A percentile compares a stretch with the other conserved stretches of the same genome.
These are phyloP conservation scores for Passerculus sandwichensis DNA, from an alignment of 2,797 vertebrate species.

Conservation along the genomic window DNA sequence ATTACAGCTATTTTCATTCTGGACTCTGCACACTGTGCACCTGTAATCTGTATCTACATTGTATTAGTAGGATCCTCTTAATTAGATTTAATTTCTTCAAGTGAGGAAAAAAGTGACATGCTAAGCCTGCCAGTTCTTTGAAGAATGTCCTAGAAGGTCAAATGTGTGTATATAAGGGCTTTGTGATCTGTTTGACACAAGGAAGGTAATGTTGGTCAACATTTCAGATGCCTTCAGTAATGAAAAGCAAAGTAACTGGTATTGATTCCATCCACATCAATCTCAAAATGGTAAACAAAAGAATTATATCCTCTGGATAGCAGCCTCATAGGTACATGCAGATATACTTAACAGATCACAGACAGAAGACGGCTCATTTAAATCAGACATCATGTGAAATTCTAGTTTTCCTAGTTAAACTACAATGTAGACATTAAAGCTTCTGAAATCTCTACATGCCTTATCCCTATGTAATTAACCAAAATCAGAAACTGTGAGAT, in stretches of 20 bases:
- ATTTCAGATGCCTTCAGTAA: constrained; percentile 25
- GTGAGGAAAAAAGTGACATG: background rate
- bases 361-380: background rate
- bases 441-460: background rate
- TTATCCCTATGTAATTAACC: background rate
- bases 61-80: constrained; percentile 11
- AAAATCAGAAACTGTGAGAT: background rate
- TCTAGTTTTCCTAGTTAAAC: background rate
- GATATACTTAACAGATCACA: background rate
- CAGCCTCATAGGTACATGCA: background rate
- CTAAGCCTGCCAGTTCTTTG: constrained; percentile 30
- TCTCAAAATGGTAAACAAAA: constrained; percentile 37
- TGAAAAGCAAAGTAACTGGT: constrained; percentile 48
- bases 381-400: background rate
- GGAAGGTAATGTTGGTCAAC: constrained; percentile 12
- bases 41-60: constrained; percentile 1
- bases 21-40: background rate
- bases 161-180: background rate
- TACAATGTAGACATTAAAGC: background rate
- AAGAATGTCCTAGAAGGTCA: constrained; percentile 18
- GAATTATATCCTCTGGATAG: background rate
- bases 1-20: constrained; percentile 23
- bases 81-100: constrained; percentile 53
- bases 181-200: background rate
- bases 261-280: constrained; percentile 36